Base-by-base conservation (phyloP, 2,888 invertebrate species). In the Cyclophora punctaria region DNA sequence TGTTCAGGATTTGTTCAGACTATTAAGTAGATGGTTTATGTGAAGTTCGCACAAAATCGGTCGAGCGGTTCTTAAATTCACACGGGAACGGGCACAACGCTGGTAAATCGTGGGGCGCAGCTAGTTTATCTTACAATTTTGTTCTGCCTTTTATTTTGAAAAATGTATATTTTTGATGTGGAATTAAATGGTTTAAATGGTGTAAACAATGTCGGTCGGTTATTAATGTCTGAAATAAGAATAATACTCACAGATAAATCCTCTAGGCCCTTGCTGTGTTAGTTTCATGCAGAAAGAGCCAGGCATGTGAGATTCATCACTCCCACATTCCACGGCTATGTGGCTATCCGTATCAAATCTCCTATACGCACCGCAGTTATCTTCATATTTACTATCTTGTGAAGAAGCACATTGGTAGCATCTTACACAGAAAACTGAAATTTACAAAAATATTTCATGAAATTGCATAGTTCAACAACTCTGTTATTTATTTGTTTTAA, bases 201-300 rank as follows among this genome's bases (percentile, higher is more conserved):
- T 20, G 20, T 20, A 20, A 20, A 20, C 20, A 20, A 20, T 20
- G 20, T 20, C 20, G 20, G 20, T 20, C 20, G 20, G 40, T 41
- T 20, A 35, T 47, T 7, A 37, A 37, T 37, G 37, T 37, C 5
- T 37, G 20, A 20, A 5, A 37, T 44, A 41, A 35, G 37, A 7
- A 41, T 46, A 41, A 45, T 46, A 93, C 96, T 93, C 90, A 98
- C 98, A 98, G 71, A 97, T 95, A 74, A 97, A 97, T 58, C 97
- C 97, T 75, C 94, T 93, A 0, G 98, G 98, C 52, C 98, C 95
- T 76, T 98, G 98, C 68, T 97, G 96, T 2, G 96, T 95, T 34
- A 96, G 91, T 88, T 98, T 98, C 91, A 98, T 96, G 78, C 98
- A 98, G 80, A 98, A 98, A 3, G 97, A 96, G 4, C 98, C 98